Evolutionary conservation across 2,113 vertebrate genomes (phyloP).

Genomic region (Daboia siamensis): DNA sequence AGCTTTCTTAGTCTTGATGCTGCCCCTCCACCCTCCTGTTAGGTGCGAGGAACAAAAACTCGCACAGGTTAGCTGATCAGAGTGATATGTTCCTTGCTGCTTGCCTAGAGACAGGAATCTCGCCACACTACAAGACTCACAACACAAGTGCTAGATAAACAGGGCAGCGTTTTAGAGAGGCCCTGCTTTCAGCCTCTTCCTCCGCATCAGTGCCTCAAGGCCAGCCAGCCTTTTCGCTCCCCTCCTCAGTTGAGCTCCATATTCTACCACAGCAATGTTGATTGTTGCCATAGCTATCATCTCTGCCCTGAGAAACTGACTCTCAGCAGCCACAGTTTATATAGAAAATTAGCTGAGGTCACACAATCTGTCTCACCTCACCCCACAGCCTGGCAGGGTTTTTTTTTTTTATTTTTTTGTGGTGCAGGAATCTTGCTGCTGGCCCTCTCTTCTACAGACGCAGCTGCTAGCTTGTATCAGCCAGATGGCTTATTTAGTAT

Average conservation of each 20-base stretch:
- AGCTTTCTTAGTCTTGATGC: not conserved
- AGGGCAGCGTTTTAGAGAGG: not conserved
- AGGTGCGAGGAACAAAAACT: not conserved
- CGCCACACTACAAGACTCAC: not conserved
- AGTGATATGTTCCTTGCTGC: not conserved
- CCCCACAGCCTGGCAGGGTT: not conserved
- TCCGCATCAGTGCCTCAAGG: not conserved
- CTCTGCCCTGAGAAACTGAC: not conserved
- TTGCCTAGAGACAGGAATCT: not conserved
- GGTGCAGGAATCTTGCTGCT: not conserved
- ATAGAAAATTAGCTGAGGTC: not conserved
- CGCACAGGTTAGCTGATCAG: not conserved
- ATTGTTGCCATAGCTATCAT: not conserved
- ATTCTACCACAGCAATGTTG: not conserved
- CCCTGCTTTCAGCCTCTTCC: not conserved
- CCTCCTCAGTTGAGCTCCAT: not conserved
- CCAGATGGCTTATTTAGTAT: conserved; percentile 25
- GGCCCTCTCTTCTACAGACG: not conserved
- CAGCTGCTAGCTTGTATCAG: conserved; percentile 27
- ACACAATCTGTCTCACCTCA: accelerated
- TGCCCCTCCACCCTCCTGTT: not conserved
- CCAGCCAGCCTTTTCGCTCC: not conserved
- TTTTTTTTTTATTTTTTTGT: no score
- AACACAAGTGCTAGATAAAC: not conserved
- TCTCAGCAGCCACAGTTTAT: not conserved